Percentiles rank a stretch among this genome's conserved stretches.
Evolutionary conservation across 2,888 invertebrate genomes (phyloP).

Genomic region (Eurois occulta): DNA sequence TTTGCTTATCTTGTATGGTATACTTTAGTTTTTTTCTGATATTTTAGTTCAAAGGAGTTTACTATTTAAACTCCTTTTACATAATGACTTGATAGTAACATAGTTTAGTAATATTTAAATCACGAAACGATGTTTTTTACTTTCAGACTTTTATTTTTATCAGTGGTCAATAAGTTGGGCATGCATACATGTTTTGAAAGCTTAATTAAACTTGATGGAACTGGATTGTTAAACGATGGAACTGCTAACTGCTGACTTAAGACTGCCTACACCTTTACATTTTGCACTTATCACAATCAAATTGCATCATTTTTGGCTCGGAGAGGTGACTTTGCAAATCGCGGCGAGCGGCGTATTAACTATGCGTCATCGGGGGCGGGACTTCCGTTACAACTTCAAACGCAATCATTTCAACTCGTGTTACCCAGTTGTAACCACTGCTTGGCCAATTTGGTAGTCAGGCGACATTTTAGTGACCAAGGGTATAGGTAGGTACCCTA

Average conservation of each 20-base stretch:
- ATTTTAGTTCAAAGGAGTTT: not conserved
- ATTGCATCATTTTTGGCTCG: not conserved
- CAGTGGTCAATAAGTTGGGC: not conserved
- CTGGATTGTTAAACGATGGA: not conserved
- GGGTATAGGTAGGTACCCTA: no score
- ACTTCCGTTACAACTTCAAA: slow-evolving; percentile 3
- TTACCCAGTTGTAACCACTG: not conserved
- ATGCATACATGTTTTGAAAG: not conserved
- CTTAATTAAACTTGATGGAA: not conserved
- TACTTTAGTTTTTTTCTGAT: not conserved
- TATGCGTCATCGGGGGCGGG: not conserved
- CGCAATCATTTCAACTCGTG: not conserved
- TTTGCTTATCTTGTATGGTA: not conserved
- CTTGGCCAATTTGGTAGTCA: not conserved
- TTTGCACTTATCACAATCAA: not conserved
- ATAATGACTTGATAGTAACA: not conserved
- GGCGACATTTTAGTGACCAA: not conserved
- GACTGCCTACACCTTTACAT: not conserved
- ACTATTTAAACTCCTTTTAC: not conserved
- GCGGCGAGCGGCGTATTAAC: not conserved
- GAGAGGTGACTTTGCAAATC: not conserved
- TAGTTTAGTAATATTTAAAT: not conserved
- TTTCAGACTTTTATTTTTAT: not conserved
- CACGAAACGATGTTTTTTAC: not conserved
- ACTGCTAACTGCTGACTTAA: not conserved